Percentiles rank a stretch among this genome's conserved stretches.
Evolutionary conservation across 2,888 invertebrate genomes (phyloP).

Genomic region (Aphidius colemani): DNA sequence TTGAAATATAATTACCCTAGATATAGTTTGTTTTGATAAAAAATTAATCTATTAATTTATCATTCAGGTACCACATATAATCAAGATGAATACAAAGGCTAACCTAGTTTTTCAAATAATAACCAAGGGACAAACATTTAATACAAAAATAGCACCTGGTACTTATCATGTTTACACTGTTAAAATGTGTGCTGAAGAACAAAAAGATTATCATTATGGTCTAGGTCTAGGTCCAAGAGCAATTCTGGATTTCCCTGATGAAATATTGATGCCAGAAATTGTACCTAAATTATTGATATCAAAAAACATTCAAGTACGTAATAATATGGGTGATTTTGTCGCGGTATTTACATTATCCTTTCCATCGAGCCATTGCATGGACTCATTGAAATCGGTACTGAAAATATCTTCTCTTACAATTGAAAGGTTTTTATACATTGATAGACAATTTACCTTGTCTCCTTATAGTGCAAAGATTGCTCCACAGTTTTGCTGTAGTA

Average conservation of each 20-base stretch:
- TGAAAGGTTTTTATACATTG: constrained; percentile 52
- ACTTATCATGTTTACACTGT: constrained; percentile 68
- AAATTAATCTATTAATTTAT: background rate
- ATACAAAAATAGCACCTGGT: constrained; percentile 72
- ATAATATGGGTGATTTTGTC: constrained; percentile 64
- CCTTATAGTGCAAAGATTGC: constrained; percentile 67
- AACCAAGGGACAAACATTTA: constrained; percentile 58
- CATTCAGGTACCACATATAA: constrained; percentile 62
- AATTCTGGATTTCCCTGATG: constrained; percentile 67
- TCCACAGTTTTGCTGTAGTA: constrained; percentile 64
- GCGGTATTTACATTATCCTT: constrained; percentile 62
- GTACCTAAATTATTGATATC: constrained; percentile 63
- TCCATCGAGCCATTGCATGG: constrained; percentile 63
- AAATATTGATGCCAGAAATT: constrained; percentile 62
- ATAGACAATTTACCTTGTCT: constrained; percentile 60
- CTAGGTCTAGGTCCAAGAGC: constrained; percentile 65
- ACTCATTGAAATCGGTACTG: constrained; percentile 60
- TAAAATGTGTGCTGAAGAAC: constrained; percentile 67
- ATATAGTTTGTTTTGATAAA: constrained; percentile 1
- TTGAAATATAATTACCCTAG: background rate
- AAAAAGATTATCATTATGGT: constrained; percentile 64
- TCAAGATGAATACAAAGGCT: constrained; percentile 62
- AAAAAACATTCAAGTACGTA: constrained; percentile 63
- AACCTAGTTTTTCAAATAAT: constrained; percentile 63
- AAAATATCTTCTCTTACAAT: constrained; percentile 53